Evolutionary conservation across 2,797 vertebrate species (phyloP).

Genomic region (Acipenser oxyrinchus): DNA sequence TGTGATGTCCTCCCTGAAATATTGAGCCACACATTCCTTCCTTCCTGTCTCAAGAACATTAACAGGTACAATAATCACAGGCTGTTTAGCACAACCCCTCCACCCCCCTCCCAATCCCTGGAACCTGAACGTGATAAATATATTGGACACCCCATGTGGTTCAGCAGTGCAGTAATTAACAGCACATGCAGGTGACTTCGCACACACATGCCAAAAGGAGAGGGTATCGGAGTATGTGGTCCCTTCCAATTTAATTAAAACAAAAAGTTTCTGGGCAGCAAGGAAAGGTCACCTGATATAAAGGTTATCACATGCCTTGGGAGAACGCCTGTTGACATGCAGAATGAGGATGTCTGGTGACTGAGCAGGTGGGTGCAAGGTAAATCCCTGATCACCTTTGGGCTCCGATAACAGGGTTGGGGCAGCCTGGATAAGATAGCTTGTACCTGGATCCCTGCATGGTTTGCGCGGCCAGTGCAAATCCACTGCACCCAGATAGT

Average conservation of each 20-base stretch:
- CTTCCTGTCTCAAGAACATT: slow-evolving; percentile 35
- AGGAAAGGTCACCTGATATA: slow-evolving; percentile 34
- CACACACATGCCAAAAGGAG: slow-evolving; percentile 26
- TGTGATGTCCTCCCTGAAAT: slow-evolving; percentile 42
- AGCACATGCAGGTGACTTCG: slow-evolving; percentile 29
- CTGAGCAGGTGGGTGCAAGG: no score
- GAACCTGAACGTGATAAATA: slow-evolving; percentile 35
- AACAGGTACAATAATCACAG: slow-evolving; percentile 44
- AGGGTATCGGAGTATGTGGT: slow-evolving; percentile 30
- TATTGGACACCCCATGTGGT: slow-evolving; percentile 35
- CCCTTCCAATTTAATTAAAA: slow-evolving; percentile 41
- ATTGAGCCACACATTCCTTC: slow-evolving; percentile 41
- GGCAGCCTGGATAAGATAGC: no score
- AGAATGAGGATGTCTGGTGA: slow-evolving; percentile 11
- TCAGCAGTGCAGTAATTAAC: slow-evolving; percentile 36
- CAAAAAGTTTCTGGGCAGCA: slow-evolving; percentile 29
- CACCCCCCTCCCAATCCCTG: slow-evolving; percentile 18
- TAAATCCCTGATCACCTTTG: no score
- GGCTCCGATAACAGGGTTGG: no score
- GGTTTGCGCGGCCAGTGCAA: no score
- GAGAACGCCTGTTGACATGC: slow-evolving; percentile 21
- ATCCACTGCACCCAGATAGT: no score
- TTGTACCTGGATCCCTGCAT: no score
- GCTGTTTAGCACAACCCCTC: slow-evolving; percentile 31
- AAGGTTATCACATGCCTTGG: slow-evolving; percentile 22